A percentile compares a stretch with the other conserved stretches of the same genome.
Conservation (phyloP, 1,140 invertebrate species). For the Andrena cerasifolii region DNA sequence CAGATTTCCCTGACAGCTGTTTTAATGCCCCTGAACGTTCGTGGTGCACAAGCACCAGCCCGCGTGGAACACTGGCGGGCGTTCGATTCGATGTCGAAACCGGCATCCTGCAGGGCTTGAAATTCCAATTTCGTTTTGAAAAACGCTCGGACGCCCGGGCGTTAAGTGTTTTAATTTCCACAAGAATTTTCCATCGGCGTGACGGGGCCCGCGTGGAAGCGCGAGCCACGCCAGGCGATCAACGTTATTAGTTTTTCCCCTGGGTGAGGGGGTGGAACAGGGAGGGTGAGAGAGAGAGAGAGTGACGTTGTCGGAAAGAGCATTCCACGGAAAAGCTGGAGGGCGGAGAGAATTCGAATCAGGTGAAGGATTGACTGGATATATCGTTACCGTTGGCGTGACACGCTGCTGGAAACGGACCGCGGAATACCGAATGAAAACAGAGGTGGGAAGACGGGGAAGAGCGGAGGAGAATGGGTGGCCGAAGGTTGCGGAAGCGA, state of each 20-base stretch:
- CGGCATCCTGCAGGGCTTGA: neutral
- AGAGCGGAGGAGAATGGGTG: neutral
- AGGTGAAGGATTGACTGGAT: neutral
- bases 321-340: neutral
- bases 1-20: no score
- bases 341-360: neutral
- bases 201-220: neutral
- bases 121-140: conserved; percentile 27
- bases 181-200: conserved; percentile 20
- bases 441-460: conserved; percentile 2
- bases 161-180: conserved; percentile 31
- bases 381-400: neutral
- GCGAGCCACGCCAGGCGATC: neutral
- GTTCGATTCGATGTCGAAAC: no score
- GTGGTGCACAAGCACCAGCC: no score
- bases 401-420: no score
- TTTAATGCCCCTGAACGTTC: no score
- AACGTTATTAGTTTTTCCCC: conserved; percentile 15
- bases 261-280: no score
- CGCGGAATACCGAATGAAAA: neutral
- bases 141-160: conserved; percentile 6
- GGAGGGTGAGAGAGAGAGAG: no score
- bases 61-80: no score
- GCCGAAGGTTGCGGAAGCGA: neutral
- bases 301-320: neutral